phyloP scores from a whole-genome alignment of 2,888 invertebrate species.

The Congeria kusceri region DNA sequence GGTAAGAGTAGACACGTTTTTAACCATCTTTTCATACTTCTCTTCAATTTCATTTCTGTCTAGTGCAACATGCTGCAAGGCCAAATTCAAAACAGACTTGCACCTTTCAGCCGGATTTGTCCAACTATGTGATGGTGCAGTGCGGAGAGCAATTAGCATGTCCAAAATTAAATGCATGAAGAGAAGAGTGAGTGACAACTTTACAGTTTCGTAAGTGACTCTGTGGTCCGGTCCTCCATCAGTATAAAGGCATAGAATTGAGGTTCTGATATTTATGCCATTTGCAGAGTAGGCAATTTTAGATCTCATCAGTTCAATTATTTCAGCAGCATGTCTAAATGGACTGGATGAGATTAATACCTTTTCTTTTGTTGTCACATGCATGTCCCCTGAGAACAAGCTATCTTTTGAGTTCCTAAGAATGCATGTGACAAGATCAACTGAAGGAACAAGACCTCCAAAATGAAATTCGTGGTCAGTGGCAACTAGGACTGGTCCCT shows the following conservation, averaged over 20 bases:
- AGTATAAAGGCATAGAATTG: conserved; percentile 1
- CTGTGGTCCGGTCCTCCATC: conserved; percentile 1
- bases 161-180: no score
- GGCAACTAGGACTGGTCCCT: conserved; percentile 11
- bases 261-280: not conserved
- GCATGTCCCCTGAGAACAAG: conserved; percentile 39
- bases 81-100: no score
- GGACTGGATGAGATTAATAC: conserved; percentile 53
- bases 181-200: no score
- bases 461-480: conserved; percentile 61
- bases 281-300: not conserved
- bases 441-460: conserved; percentile 53
- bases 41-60: no score
- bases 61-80: no score
- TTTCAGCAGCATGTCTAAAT: conserved; percentile 51
- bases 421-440: conserved; percentile 31
- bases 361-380: conserved; percentile 55
- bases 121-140: no score
- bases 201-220: no score
- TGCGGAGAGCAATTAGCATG: no score
- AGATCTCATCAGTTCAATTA: not conserved
- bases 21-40: no score
- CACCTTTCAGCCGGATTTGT: no score
- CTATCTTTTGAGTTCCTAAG: conserved; percentile 34
- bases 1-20: no score